A percentile compares a stretch with the other conserved stretches of the same genome.
phyloP scores from a whole-genome alignment of 2,113 vertebrate genomes.

The Salvelinus alpinus region DNA sequence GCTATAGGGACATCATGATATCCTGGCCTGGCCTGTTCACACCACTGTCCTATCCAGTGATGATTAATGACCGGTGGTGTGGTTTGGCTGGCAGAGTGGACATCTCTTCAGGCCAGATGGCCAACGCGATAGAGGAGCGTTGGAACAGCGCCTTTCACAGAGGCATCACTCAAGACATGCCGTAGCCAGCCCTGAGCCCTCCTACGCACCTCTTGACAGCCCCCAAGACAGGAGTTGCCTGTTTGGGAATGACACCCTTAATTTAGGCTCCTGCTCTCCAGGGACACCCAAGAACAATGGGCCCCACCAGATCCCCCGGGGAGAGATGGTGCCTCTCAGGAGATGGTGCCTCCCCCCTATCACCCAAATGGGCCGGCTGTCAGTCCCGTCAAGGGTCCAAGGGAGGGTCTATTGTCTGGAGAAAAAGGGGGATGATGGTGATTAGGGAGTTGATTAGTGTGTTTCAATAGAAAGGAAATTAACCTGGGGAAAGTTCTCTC shows the following conservation, averaged over 20 bases:
- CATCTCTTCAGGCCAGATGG: constrained; percentile 73
- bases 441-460: constrained; percentile 56
- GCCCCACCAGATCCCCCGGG: constrained; percentile 35
- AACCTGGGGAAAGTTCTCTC: background rate
- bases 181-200: background rate
- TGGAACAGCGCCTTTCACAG: constrained; percentile 21
- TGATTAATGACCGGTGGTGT: constrained; percentile 88
- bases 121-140: constrained; percentile 61
- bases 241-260: constrained; percentile 71
- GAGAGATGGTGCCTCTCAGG: constrained; percentile 6
- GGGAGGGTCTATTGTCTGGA: constrained; percentile 58
- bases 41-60: constrained; percentile 67
- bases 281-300: constrained; percentile 62
- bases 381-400: constrained; percentile 26
- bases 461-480: constrained; percentile 31
- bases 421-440: constrained; percentile 46
- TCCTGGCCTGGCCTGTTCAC: constrained; percentile 1
- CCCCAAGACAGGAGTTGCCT: constrained; percentile 15
- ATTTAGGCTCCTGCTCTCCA: constrained; percentile 55
- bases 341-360: constrained; percentile 37
- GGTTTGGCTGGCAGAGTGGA: constrained; percentile 21
- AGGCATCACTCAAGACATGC: constrained; percentile 49
- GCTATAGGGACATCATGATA: background rate
- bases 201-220: constrained; percentile 11
- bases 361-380: constrained; percentile 42